A percentile compares a stretch with the other conserved stretches of the same genome.
phyloP scores from a whole-genome alignment of 2,888 invertebrate species.

The Chloromyia formosa region DNA sequence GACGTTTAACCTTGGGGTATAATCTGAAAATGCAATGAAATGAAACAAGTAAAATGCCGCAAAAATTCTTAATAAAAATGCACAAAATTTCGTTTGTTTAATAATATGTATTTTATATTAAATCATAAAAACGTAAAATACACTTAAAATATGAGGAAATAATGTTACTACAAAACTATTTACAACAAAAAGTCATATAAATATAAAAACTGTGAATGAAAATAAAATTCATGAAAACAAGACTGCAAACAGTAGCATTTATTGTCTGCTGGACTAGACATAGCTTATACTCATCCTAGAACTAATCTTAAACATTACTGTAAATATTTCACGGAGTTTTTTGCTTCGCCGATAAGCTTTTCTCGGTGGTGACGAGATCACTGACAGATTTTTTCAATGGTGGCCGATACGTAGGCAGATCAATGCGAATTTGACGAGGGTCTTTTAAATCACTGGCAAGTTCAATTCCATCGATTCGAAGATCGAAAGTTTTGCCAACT shows the following conservation, averaged over 20 bases:
- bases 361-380: constrained; percentile 6
- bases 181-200: constrained; percentile 36
- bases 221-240: constrained; percentile 22
- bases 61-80: too few species aligned
- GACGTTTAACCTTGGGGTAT: too few species aligned
- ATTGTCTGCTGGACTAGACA: constrained; percentile 37
- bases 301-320: background rate
- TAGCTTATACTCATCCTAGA: constrained; percentile 29
- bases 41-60: too few species aligned
- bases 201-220: constrained; percentile 5
- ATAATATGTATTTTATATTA: too few species aligned
- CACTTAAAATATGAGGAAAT: background rate
- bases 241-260: constrained; percentile 15
- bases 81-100: too few species aligned
- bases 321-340: constrained; percentile 1
- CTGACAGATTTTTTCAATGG: constrained; percentile 46
- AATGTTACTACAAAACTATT: constrained; percentile 1
- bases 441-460: constrained; percentile 56
- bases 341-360: constrained; percentile 37
- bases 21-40: too few species aligned
- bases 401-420: constrained; percentile 70
- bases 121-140: too few species aligned
- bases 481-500: constrained; percentile 37
- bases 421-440: constrained; percentile 65
- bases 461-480: constrained; percentile 25